Evolutionary conservation across 2,888 invertebrate species (phyloP), one percentile per base, ranked within the genome.

Genomic region (Phragmatobia fuliginosa): DNA sequence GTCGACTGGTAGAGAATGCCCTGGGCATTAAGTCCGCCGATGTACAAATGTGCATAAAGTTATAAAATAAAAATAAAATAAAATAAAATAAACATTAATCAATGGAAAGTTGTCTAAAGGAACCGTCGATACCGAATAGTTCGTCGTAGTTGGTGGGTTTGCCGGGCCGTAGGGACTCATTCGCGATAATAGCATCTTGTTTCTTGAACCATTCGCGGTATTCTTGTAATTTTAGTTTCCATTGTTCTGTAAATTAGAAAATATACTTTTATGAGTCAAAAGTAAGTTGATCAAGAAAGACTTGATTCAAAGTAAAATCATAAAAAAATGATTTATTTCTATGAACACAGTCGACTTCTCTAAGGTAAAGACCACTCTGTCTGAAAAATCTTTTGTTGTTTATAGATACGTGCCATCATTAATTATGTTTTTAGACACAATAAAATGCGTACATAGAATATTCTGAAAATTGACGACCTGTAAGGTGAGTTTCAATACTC

Each of bases 71-170:
- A n/a, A n/a, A n/a, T n/a, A n/a, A n/a, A n/a, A n/a, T n/a, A n/a
- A n/a, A n/a, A n/a, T n/a, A n/a, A n/a, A n/a, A 33, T 62, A 16
- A 18, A 56, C 11, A 75, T 95, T 96, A 98, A 93, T 98, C 98
- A 83, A 98, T 98, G 71, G 96, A 93, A 60, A 98, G 92, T 88
- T 98, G 97, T 83, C 98, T 96, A 91, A 98, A 98, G 63, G 98
- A 98, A 65, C 98, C 98, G 83, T 98, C 98, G 85, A 98, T 96
- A 7, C 98, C 98, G 83, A 98, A 98, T 0, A 98, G 93, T 85
- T 98, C 98, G 78, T 98, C 98, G 81, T 97, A 97, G 78, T 98
- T 98, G 84, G 97, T 98, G 68, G 98, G 98, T 84, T 96, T 97
- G 59, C 98, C 98, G 0, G 97, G 97, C 79, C 98, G 96, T 66